phyloP scores from a whole-genome alignment of 2,797 vertebrate species.

The Thripadectes ignobilis region DNA sequence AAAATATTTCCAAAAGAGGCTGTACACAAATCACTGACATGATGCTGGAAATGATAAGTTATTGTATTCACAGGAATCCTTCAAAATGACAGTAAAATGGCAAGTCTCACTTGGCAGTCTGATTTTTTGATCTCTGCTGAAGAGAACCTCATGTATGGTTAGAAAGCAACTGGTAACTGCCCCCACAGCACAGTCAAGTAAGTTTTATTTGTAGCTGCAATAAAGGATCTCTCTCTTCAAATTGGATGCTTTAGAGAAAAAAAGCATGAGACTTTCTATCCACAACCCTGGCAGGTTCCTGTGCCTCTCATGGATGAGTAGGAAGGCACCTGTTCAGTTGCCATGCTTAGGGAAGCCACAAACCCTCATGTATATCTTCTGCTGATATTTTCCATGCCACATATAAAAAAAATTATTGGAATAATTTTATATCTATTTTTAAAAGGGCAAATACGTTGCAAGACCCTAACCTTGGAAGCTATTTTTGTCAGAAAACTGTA shows the following conservation, averaged over 20 bases:
- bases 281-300: background rate
- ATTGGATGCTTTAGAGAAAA: background rate
- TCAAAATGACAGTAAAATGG: background rate
- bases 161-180: background rate
- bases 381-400: background rate
- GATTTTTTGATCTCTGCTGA: background rate
- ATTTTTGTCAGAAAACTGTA: background rate
- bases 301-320: background rate
- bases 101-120: background rate
- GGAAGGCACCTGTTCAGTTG: background rate
- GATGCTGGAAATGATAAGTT: background rate
- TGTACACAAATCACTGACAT: background rate
- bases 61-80: background rate
- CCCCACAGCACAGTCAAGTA: background rate
- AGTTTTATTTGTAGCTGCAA: background rate
- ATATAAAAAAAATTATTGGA: slow-evolving; percentile 13
- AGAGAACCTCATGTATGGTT: background rate
- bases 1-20: background rate
- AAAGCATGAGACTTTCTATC: background rate
- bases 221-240: background rate
- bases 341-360: background rate
- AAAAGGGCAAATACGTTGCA: background rate
- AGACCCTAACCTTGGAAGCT: background rate
- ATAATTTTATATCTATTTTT: background rate
- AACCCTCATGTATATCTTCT: slow-evolving; percentile 6